Percentiles rank a stretch among this genome's conserved stretches.
phyloP scores from a whole-genome alignment of 2,113 vertebrate species.

The Siphamia tubifer region DNA sequence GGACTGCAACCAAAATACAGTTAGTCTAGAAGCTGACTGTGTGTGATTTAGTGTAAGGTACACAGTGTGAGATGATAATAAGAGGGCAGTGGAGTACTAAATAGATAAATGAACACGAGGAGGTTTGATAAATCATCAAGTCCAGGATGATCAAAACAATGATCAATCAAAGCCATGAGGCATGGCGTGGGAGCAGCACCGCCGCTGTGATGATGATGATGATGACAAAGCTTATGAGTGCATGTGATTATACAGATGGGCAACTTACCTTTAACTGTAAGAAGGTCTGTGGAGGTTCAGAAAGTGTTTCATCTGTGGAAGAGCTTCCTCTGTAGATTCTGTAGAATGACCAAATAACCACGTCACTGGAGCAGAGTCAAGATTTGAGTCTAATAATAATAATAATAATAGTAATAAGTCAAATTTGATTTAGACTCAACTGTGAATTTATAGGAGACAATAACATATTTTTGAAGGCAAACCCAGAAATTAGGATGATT shows the following conservation, averaged over 20 bases:
- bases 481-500: too few relatives aligned
- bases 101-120: conserved; percentile 50
- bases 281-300: too few relatives aligned
- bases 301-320: background rate
- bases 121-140: conserved; percentile 60
- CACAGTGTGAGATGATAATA: conserved; percentile 39
- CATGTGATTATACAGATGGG: conserved; percentile 9
- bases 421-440: too few relatives aligned
- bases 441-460: too few relatives aligned
- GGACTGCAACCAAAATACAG: background rate
- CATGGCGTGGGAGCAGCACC: conserved; percentile 25
- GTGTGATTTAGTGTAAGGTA: conserved; percentile 25
- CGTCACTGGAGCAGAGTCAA: too few relatives aligned
- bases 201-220: conserved; percentile 31
- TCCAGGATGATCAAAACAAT: conserved; percentile 55
- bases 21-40: background rate
- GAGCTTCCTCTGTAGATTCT: too few relatives aligned
- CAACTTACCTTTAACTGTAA: background rate
- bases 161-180: conserved; percentile 58
- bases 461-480: too few relatives aligned
- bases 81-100: conserved; percentile 44
- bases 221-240: conserved; percentile 43
- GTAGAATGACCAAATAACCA: too few relatives aligned
- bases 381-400: too few relatives aligned
- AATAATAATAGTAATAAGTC: too few relatives aligned